Conservation (phyloP, 2,888 invertebrate species). For the Aethes cnicana region DNA sequence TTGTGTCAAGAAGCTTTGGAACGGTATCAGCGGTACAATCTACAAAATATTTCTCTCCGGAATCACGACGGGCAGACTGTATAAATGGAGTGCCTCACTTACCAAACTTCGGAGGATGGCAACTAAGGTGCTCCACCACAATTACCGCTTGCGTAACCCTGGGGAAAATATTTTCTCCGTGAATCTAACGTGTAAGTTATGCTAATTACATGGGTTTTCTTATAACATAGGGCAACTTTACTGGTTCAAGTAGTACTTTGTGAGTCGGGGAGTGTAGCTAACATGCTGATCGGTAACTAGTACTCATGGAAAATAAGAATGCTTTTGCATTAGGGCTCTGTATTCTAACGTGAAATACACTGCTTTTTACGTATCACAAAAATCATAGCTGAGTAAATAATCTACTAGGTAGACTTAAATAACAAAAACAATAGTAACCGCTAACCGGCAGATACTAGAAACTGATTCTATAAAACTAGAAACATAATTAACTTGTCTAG, state of each 20-base stretch:
- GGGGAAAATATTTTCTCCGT: conserved; percentile 83
- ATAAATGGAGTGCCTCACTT: conserved; percentile 82
- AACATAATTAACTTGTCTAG: conserved; percentile 57
- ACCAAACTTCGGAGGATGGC: conserved; percentile 82
- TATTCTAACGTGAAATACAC: conserved; percentile 54
- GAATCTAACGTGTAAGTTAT: conserved; percentile 81
- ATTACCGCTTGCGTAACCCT: conserved; percentile 83
- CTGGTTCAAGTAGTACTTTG: conserved; percentile 57
- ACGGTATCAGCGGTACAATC: conserved; percentile 78
- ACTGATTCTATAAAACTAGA: conserved; percentile 65
- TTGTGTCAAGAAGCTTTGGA: conserved; percentile 69
- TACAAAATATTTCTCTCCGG: conserved; percentile 83
- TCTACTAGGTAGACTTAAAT: conserved; percentile 60
- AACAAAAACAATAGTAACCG: conserved; percentile 62
- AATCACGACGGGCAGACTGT: conserved; percentile 81
- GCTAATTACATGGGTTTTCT: conserved; percentile 73
- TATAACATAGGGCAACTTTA: conserved; percentile 57
- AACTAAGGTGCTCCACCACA: conserved; percentile 83
- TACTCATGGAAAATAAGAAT: conserved; percentile 56
- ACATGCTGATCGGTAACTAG: conserved; percentile 62
- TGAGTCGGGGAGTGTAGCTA: conserved; percentile 68
- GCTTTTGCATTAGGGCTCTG: conserved; percentile 46
- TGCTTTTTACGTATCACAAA: conserved; percentile 48
- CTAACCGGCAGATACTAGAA: conserved; percentile 66
- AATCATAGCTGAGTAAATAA: conserved; percentile 39